These are phyloP conservation scores for Rapana venosa DNA, from an alignment of 2,888 invertebrate genomes.

Conservation along the genomic window DNA sequence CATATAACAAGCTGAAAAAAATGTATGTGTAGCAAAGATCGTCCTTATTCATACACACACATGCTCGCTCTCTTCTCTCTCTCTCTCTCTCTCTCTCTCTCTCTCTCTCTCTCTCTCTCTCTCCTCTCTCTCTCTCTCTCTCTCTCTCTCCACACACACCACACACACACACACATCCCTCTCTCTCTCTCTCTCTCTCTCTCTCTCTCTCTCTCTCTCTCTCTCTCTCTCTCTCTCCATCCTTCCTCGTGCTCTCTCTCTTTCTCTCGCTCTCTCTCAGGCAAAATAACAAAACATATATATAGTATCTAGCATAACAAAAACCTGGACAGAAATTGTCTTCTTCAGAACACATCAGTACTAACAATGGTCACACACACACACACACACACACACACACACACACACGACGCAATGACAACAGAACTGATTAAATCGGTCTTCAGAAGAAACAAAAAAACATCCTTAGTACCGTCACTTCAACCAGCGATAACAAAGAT, in stretches of 20 bases:
- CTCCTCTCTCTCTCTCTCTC: neutral
- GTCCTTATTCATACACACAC: neutral
- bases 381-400: constrained; percentile 24
- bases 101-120: constrained; percentile 14
- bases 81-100: neutral
- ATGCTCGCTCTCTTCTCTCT: neutral
- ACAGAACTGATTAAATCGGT: neutral
- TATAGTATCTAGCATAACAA: no score
- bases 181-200: neutral
- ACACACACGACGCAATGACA: constrained; percentile 18
- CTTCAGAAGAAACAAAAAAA: neutral
- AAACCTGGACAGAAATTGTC: no score
- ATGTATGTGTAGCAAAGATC: neutral
- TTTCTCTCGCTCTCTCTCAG: constrained; percentile 1
- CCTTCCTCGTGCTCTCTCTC: no score
- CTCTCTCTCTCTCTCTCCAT: constrained; percentile 14
- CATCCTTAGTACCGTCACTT: neutral
- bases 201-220: neutral
- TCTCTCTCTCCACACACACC: neutral
- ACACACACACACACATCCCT: neutral
- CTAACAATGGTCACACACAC: neutral
- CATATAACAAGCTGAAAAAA: neutral
- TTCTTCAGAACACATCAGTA: no score
- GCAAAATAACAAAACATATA: neutral
- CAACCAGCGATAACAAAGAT: neutral